Conservation (phyloP, 2,888 invertebrate species). For the Dorcus hopei region DNA sequence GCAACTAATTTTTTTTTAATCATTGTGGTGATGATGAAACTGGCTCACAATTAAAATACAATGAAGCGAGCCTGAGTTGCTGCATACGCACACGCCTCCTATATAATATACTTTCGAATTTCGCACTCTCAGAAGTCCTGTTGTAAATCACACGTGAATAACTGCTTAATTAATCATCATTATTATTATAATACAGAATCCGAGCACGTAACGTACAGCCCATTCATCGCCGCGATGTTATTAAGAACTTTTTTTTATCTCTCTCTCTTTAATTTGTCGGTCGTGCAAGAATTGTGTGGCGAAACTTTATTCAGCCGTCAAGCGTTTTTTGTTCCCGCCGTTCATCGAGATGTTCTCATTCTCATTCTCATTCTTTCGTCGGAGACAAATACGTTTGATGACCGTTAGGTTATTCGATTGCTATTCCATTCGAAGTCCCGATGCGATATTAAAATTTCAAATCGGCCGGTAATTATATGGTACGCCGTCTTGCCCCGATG, state of each 20-base stretch:
- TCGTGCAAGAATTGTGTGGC: no score
- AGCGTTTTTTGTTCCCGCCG: no score
- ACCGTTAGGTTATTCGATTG: no score
- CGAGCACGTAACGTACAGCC: neutral
- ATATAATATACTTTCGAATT: neutral
- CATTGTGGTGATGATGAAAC: neutral
- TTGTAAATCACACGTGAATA: neutral
- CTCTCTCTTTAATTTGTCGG: no score
- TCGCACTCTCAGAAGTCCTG: neutral
- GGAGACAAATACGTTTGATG: no score
- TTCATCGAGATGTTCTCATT: no score
- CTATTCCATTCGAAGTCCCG: no score
- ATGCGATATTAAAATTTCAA: no score
- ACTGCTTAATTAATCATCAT: neutral
- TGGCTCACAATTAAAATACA: neutral
- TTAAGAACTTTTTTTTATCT: neutral
- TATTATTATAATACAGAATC: neutral
- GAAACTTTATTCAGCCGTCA: no score
- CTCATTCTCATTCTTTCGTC: no score
- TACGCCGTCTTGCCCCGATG: neutral
- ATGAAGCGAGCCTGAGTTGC: neutral
- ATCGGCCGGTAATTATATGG: neutral
- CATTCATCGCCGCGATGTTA: neutral
- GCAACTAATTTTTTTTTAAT: no score
- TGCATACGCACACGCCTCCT: neutral